Evolutionary conservation across 2,113 vertebrate species (phyloP).

Genomic region (Plecturocebus donacophilus): DNA sequence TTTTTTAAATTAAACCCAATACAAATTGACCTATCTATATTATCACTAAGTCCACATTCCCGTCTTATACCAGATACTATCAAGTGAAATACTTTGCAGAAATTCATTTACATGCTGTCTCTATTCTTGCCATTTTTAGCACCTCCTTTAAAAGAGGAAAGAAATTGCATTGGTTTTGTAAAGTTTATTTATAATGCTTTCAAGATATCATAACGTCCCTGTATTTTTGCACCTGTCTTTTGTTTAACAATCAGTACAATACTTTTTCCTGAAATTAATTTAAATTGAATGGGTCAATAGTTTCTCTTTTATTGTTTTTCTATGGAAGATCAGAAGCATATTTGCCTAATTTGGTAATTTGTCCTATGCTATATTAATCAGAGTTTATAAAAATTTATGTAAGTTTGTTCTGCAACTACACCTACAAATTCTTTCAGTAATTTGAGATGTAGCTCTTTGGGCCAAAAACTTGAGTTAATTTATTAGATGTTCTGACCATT

Average conservation of each 20-base stretch:
- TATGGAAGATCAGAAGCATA: background rate
- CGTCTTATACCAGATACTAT: background rate
- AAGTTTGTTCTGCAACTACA: background rate
- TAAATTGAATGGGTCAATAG: background rate
- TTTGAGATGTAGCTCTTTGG: background rate
- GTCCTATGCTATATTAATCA: background rate
- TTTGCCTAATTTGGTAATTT: background rate
- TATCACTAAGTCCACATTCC: background rate
- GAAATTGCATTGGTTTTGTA: background rate
- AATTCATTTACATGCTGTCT: background rate
- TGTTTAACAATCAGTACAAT: background rate
- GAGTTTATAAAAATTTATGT: background rate
- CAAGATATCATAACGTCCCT: background rate
- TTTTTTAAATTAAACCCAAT: background rate
- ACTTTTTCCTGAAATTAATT: background rate
- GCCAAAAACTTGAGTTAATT: background rate
- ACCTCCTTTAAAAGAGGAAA: background rate
- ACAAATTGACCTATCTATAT: background rate
- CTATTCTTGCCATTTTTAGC: background rate
- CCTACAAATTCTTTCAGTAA: background rate
- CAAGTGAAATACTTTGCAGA: background rate
- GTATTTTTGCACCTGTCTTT: background rate
- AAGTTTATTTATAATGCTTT: background rate
- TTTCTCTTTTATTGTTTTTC: background rate
- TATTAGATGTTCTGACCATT: background rate